Conservation (phyloP, 2,888 invertebrate species). For the Punctoribates punctum region DNA sequence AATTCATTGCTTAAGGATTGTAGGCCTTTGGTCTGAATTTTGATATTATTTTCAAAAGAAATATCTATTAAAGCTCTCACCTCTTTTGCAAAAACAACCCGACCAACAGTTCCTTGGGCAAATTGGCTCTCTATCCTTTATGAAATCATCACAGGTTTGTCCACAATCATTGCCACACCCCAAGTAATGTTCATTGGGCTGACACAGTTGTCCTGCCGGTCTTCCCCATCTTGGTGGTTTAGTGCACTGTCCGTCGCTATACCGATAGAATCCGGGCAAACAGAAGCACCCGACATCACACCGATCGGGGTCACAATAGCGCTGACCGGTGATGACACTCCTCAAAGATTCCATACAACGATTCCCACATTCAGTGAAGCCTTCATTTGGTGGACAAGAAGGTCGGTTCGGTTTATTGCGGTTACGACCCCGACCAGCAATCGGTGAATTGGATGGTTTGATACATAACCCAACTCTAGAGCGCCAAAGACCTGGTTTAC, state of each 20-base stretch:
- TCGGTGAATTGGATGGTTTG: too few species aligned
- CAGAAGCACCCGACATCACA: constrained; percentile 20
- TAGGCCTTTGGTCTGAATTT: too few species aligned
- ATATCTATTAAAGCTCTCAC: background rate
- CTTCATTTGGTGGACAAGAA: constrained; percentile 6
- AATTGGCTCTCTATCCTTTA: background rate
- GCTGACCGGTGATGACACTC: background rate
- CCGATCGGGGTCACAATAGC: background rate
- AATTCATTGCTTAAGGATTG: too few species aligned
- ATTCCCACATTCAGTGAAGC: background rate
- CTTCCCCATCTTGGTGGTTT: background rate
- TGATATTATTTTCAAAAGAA: background rate
- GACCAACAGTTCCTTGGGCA: background rate
- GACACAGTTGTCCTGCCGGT: background rate
- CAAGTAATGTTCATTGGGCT: background rate
- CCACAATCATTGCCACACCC: background rate
- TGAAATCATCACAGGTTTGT: too few species aligned
- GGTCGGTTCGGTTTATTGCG: too few species aligned
- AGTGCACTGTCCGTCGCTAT: background rate
- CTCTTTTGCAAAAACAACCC: background rate
- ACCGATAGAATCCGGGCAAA: background rate
- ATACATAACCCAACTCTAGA: background rate
- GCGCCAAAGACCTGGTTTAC: background rate
- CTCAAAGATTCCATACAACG: background rate
- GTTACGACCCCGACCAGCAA: too few species aligned